These are phyloP conservation scores for Odocoileus hemionus DNA, from an alignment of 2,113 vertebrate genomes.

Conservation along the genomic window DNA sequence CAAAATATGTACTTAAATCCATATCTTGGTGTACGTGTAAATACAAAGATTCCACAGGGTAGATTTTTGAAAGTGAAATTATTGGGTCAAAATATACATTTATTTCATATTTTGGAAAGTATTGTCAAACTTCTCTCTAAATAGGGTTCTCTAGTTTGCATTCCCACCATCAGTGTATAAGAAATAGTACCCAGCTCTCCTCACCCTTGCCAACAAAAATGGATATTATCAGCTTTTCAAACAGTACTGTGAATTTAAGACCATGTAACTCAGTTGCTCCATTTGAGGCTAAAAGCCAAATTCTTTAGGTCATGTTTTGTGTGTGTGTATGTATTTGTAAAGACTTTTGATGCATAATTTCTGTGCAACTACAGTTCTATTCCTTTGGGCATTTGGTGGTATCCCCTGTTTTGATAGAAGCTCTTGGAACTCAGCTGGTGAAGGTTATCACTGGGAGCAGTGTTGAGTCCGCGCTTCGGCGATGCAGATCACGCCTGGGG, in stretches of 20 bases:
- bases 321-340: neutral
- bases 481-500: neutral
- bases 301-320: neutral
- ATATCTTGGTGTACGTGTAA: neutral
- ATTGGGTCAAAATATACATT: neutral
- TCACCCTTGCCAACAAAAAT: neutral
- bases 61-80: neutral
- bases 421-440: neutral
- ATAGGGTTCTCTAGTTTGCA: neutral
- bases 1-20: neutral
- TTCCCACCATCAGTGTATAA: neutral
- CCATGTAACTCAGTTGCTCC: neutral
- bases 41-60: neutral
- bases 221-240: neutral
- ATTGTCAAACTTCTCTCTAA: neutral
- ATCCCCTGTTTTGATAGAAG: neutral
- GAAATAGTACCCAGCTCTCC: neutral
- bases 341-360: neutral
- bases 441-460: conserved; percentile 40
- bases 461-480: conserved; percentile 61
- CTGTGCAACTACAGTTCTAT: neutral
- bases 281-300: neutral
- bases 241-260: neutral
- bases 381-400: neutral
- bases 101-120: neutral